Evolutionary conservation across 2,113 vertebrate genomes (phyloP).

Genomic region (Otis tarda): DNA sequence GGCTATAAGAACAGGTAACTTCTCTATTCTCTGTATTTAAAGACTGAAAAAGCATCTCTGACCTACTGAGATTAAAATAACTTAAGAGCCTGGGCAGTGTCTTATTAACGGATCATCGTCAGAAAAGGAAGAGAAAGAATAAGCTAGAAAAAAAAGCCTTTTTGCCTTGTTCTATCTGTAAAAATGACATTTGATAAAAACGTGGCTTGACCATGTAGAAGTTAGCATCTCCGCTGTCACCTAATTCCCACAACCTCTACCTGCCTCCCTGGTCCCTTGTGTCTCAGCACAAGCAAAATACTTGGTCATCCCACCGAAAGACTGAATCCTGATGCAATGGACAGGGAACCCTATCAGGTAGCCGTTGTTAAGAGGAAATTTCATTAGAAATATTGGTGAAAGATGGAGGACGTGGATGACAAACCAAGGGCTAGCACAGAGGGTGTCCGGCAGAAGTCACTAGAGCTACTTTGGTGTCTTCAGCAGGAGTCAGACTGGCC

Average conservation of each 20-base stretch:
- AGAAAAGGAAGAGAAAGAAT: neutral
- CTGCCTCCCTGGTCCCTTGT: neutral
- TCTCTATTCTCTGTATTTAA: neutral
- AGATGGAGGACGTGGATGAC: neutral
- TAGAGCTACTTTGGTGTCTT: neutral
- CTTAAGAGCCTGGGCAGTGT: neutral
- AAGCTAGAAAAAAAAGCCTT: neutral
- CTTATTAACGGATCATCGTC: neutral
- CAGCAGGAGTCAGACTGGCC: neutral
- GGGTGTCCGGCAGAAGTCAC: neutral
- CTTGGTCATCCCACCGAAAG: neutral
- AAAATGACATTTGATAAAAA: neutral
- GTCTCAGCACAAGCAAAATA: neutral
- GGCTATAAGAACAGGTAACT: neutral
- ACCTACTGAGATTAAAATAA: neutral
- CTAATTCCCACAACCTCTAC: neutral
- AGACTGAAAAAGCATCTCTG: neutral
- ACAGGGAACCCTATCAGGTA: neutral
- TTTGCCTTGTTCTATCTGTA: neutral
- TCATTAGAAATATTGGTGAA: neutral
- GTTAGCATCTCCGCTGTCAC: neutral
- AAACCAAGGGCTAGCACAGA: neutral
- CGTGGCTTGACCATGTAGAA: neutral
- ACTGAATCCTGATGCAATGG: neutral
- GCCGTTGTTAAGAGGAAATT: neutral